A percentile compares a stretch with the other conserved stretches of the same genome.
Conservation (phyloP, 1,140 invertebrate genomes). For the Heliconius himera region DNA sequence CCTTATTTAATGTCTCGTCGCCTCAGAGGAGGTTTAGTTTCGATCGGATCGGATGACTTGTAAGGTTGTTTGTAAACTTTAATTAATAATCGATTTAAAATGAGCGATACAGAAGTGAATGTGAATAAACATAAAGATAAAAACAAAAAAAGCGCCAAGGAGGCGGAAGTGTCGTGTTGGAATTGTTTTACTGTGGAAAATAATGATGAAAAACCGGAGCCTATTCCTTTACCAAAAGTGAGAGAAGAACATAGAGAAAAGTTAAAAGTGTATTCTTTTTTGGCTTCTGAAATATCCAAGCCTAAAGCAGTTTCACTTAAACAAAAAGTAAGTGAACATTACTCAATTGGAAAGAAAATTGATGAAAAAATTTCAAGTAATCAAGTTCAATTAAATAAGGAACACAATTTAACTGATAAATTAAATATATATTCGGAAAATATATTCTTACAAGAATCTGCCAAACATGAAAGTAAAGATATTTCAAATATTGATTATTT, state of each 20-base stretch:
- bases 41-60: constrained; percentile 25
- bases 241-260: constrained; percentile 61
- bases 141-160: constrained; percentile 41
- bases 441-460: neutral
- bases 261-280: constrained; percentile 67
- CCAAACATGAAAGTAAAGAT: neutral
- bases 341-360: constrained; percentile 59
- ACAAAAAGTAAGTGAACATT: constrained; percentile 69
- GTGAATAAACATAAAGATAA: constrained; percentile 38
- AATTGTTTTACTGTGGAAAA: constrained; percentile 65
- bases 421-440: constrained; percentile 1
- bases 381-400: neutral
- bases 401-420: neutral
- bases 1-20: constrained; percentile 53
- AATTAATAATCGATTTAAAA: constrained; percentile 36
- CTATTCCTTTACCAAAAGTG: constrained; percentile 56
- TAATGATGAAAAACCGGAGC: constrained; percentile 44
- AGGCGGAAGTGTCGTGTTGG: constrained; percentile 62
- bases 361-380: constrained; percentile 52
- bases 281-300: constrained; percentile 61
- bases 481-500: constrained; percentile 1
- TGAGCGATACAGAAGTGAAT: constrained; percentile 49
- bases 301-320: constrained; percentile 68
- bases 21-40: constrained; percentile 40
- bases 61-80: constrained; percentile 26